Conservation (phyloP, 2,888 invertebrate genomes). For the Gymnocheta viridis region DNA sequence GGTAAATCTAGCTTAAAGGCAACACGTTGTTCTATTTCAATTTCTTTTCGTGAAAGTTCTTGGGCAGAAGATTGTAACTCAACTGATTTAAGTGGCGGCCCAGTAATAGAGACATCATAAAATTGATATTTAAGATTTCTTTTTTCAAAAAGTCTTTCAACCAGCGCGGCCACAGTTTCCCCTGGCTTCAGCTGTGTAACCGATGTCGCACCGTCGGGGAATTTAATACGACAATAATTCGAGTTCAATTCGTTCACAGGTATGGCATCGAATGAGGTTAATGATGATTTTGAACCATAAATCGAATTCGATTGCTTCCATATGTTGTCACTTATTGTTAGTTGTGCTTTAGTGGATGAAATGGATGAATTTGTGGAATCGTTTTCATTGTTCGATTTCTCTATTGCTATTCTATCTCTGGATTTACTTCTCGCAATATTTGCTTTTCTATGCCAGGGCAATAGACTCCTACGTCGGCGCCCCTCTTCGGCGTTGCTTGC, state of each 20-base stretch:
- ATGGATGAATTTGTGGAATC: slow-evolving; percentile 40
- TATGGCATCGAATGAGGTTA: slow-evolving; percentile 80
- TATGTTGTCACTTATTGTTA: slow-evolving; percentile 37
- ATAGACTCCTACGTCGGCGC: slow-evolving; percentile 91
- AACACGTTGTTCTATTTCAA: slow-evolving; percentile 91
- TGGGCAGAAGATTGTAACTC: slow-evolving; percentile 88
- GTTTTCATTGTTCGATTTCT: slow-evolving; percentile 48
- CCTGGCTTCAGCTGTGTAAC: slow-evolving; percentile 91
- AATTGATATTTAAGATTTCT: slow-evolving; percentile 90
- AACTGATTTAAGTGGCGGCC: slow-evolving; percentile 83
- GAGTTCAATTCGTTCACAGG: slow-evolving; percentile 72
- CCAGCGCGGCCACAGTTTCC: slow-evolving; percentile 89
- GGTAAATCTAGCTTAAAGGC: slow-evolving; percentile 93
- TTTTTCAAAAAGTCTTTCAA: slow-evolving; percentile 91
- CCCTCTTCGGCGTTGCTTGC: slow-evolving; percentile 92
- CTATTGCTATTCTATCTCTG: slow-evolving; percentile 83
- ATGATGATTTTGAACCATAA: slow-evolving; percentile 81
- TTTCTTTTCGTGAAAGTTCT: slow-evolving; percentile 90
- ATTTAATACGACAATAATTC: slow-evolving; percentile 89
- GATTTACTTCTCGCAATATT: slow-evolving; percentile 85
- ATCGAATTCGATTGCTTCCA: slow-evolving; percentile 66
- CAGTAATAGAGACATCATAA: slow-evolving; percentile 90
- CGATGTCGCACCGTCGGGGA: slow-evolving; percentile 96
- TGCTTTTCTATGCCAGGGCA: slow-evolving; percentile 92
- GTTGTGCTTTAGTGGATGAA: slow-evolving; percentile 72